Conservation (phyloP, 2,797 vertebrate genomes). For the Pempheris klunzingeri region DNA sequence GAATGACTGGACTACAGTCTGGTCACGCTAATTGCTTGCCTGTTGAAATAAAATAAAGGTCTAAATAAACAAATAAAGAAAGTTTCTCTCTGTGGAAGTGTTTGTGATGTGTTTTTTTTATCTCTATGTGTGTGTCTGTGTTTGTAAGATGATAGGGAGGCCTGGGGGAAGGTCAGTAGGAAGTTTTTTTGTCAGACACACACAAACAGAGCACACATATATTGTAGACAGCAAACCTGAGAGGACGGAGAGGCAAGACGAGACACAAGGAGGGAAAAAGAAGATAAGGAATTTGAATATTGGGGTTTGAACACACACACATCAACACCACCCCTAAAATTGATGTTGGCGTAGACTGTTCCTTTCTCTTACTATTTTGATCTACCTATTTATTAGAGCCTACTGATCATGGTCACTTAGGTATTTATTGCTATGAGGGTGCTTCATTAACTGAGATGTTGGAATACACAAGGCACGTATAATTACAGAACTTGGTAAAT, state of each 20-base stretch:
- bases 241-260: background rate
- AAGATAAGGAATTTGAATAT: too few species aligned
- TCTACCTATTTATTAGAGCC: background rate
- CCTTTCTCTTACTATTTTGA: background rate
- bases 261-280: background rate
- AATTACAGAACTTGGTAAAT: background rate
- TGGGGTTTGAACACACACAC: too few species aligned
- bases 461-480: background rate
- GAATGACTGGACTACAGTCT: background rate
- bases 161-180: constrained; percentile 2
- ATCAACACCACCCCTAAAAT: background rate
- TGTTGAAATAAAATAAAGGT: background rate
- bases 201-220: too few species aligned
- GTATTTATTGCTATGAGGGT: background rate
- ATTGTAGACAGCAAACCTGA: background rate
- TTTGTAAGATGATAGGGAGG: background rate
- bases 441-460: background rate
- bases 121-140: background rate
- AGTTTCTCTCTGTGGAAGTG: background rate
- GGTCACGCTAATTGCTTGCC: background rate
- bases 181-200: background rate
- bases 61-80: background rate
- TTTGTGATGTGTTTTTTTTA: background rate
- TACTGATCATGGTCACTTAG: constrained; percentile 3
- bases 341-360: background rate